Evolutionary conservation across 2,888 invertebrate species (phyloP).

Genomic region (Troilus luridus): DNA sequence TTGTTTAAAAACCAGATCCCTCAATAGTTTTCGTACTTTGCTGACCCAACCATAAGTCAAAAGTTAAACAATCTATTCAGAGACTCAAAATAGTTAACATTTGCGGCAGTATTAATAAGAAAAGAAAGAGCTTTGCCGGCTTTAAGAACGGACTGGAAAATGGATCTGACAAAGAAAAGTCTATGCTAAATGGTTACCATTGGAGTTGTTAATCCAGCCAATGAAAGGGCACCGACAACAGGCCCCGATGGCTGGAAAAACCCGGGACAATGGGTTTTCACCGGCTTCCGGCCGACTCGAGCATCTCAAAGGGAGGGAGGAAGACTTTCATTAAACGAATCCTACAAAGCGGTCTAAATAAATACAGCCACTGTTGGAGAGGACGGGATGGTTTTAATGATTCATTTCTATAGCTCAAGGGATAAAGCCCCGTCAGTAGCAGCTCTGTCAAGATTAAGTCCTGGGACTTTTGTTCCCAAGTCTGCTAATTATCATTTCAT

Average conservation of each 20-base stretch:
- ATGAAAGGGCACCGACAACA: conserved; percentile 16
- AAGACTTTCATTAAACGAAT: conserved; percentile 35
- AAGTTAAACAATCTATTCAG: background rate
- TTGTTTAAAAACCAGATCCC: background rate
- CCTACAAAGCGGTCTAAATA: conserved; percentile 43
- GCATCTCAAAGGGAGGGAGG: background rate
- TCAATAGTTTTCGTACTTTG: background rate
- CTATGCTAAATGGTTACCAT: conserved; percentile 24
- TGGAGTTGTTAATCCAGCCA: conserved; percentile 33
- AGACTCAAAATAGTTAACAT: background rate
- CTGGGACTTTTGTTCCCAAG: background rate
- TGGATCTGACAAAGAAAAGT: background rate
- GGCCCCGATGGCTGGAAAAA: conserved; percentile 26
- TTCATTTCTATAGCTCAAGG: conserved; percentile 16
- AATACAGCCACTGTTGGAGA: background rate
- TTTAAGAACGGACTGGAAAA: background rate
- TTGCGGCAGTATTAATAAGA: background rate
- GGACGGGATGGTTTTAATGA: background rate
- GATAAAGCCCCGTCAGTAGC: background rate
- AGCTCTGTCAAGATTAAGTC: background rate
- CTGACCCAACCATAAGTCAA: background rate
- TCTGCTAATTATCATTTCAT: conserved; percentile 3
- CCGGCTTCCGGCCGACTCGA: conserved; percentile 28
- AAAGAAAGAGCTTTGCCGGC: background rate
- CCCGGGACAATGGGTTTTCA: conserved; percentile 13